Base-by-base conservation (phyloP, 2,797 vertebrate species). In the Heterohyrax brucei region DNA sequence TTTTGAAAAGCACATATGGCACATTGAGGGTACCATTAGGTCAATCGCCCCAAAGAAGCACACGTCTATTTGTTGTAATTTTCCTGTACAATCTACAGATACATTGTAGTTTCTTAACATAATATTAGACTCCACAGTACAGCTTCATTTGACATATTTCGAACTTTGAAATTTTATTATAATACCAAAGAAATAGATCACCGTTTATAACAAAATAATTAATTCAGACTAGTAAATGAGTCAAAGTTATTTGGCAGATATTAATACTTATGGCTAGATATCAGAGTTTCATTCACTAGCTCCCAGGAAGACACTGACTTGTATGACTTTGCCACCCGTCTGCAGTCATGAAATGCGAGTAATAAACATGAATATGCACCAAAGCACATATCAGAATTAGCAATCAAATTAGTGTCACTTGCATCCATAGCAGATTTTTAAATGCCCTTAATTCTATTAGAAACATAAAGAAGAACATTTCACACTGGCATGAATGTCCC, bases 321-420 rank as follows among this genome's bases (percentile, higher is more conserved):
- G 0, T 62, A 16, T 13, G 18, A 68, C 44, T 83, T 93, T 85
- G 76, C 14, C 78, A 22, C 30, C 3, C 87, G 19, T 97, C 68
- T 94, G 22, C 53, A 95, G 59, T 79, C 30, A 94, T 80, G 93
- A 97, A 95, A 89, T 68, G 73, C 2, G 16, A 68, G 56, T 93
- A 96, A 81, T 93, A 80, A 96, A n/a, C 24, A 93, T 86, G 92
- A 97, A 97, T 94, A 12, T 86, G 0, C 46, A 78, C 72, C 39
- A 53, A 97, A 95, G 46, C 91, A 94, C 61, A 50, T 61, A 88
- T 80, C 79, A 95, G 44, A 66, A 56, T 91, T 91, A 91, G 19
- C 13, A 77, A 96, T 92, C 94, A 97, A 96, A 94, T 94, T 90
- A 82, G 79, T 85, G 78, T 22, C 9, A 44, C 83, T 73, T 91